phyloP scores from a whole-genome alignment of 2,888 invertebrate species.

The Tupiocoris notatus region DNA sequence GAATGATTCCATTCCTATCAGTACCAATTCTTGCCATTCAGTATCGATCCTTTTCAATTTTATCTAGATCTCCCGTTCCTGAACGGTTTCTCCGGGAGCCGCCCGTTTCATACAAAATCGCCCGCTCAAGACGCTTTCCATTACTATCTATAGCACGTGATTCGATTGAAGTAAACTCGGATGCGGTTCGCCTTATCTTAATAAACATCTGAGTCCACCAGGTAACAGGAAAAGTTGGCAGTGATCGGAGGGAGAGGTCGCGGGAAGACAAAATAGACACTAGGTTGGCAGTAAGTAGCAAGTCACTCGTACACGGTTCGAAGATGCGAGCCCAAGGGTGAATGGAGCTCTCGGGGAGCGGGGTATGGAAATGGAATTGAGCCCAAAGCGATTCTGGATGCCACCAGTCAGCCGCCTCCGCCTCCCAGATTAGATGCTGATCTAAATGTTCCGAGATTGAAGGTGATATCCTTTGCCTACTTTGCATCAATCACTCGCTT shows the following conservation, averaged over 20 bases:
- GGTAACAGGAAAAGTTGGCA: background rate
- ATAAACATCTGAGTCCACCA: background rate
- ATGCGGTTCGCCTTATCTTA: background rate
- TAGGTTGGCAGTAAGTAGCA: background rate
- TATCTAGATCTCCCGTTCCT: no score
- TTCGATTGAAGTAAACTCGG: background rate
- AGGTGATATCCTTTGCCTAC: conserved; percentile 15
- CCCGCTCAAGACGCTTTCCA: background rate
- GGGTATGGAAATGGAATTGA: background rate
- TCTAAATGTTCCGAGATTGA: conserved; percentile 21
- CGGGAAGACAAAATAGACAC: background rate
- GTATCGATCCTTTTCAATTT: no score
- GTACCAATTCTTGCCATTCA: no score
- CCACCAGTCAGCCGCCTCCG: background rate
- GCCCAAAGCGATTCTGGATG: background rate
- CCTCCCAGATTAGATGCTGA: conserved; percentile 18
- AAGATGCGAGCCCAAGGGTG: background rate
- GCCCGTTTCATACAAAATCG: background rate
- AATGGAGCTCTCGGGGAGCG: background rate
- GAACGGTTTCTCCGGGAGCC: no score
- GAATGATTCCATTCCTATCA: no score
- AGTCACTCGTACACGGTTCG: background rate
- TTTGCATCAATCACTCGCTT: background rate
- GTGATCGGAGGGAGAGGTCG: background rate
- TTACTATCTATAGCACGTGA: background rate